These are phyloP conservation scores for Catocala nupta DNA, from an alignment of 2,888 invertebrate species.

Conservation along the genomic window DNA sequence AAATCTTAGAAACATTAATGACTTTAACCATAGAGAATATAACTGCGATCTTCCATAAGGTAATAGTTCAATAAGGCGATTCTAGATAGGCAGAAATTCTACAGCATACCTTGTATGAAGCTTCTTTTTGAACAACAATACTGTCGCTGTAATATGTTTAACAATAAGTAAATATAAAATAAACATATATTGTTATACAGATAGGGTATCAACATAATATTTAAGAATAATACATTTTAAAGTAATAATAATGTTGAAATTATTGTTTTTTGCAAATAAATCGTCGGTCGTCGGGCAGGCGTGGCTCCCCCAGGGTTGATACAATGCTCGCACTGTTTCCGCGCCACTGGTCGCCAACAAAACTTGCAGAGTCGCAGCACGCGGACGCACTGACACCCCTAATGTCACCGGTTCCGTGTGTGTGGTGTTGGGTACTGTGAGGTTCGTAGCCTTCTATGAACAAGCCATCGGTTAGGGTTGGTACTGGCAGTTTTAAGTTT, in stretches of 20 bases:
- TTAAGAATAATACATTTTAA: conserved; percentile 7
- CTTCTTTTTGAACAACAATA: no score
- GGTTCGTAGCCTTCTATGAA: conserved; percentile 55
- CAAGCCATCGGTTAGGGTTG: conserved; percentile 55
- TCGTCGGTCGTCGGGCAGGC: conserved; percentile 49
- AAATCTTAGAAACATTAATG: no score
- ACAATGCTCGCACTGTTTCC: conserved; percentile 75
- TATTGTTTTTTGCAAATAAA: conserved; percentile 56
- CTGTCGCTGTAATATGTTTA: no score
- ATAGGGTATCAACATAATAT: no score
- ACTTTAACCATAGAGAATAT: no score
- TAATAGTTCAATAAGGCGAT: no score
- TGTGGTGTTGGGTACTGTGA: conserved; percentile 57
- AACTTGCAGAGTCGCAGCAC: conserved; percentile 64
- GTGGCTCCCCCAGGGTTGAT: conserved; percentile 74
- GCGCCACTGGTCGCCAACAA: conserved; percentile 73
- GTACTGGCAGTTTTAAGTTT: not conserved
- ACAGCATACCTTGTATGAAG: no score
- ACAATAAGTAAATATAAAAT: no score
- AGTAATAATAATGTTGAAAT: conserved; percentile 39
- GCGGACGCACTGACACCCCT: conserved; percentile 74
- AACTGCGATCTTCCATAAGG: no score
- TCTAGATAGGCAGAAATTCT: no score
- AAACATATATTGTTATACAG: no score
- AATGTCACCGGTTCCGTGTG: conserved; percentile 64